Percentiles rank a stretch among this genome's conserved stretches.
Conservation (phyloP, 2,888 invertebrate genomes). For the Parnassius mnemosyne region DNA sequence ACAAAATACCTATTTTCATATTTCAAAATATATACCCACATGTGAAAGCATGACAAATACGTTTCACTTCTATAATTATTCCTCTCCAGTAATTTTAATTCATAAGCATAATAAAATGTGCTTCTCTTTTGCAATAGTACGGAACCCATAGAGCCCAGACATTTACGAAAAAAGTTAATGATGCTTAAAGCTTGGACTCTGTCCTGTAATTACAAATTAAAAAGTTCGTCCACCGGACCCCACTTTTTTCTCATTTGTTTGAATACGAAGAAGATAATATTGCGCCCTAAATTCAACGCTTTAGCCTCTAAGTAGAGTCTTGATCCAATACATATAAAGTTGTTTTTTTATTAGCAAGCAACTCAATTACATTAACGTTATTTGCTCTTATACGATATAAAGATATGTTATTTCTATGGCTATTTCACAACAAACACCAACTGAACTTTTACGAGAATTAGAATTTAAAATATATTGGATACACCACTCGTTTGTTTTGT, state of each 20-base stretch:
- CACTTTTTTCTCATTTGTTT: conserved; percentile 77
- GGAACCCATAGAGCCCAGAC: conserved; percentile 61
- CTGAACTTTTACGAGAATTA: conserved; percentile 60
- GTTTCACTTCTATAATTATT: conserved; percentile 30
- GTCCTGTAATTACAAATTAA: conserved; percentile 80
- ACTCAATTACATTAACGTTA: conserved; percentile 71
- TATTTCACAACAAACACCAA: conserved; percentile 58
- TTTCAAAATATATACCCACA: neutral
- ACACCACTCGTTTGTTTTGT: neutral
- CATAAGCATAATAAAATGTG: conserved; percentile 61
- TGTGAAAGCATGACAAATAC: neutral
- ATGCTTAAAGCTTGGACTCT: conserved; percentile 75
- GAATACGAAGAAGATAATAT: conserved; percentile 73
- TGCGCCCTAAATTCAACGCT: conserved; percentile 57
- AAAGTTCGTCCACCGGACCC: conserved; percentile 73
- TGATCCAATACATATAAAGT: conserved; percentile 40
- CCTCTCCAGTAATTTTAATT: conserved; percentile 50
- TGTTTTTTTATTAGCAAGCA: conserved; percentile 36
- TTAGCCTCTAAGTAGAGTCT: conserved; percentile 32
- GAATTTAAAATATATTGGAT: conserved; percentile 27
- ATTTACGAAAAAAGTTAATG: conserved; percentile 77
- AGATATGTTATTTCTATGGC: conserved; percentile 59
- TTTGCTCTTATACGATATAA: conserved; percentile 57
- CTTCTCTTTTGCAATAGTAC: conserved; percentile 54
- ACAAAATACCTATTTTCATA: too few relatives aligned